A percentile compares a stretch with the other conserved stretches of the same genome.
phyloP scores from a whole-genome alignment of 2,113 vertebrate genomes.

The Scomber colias region DNA sequence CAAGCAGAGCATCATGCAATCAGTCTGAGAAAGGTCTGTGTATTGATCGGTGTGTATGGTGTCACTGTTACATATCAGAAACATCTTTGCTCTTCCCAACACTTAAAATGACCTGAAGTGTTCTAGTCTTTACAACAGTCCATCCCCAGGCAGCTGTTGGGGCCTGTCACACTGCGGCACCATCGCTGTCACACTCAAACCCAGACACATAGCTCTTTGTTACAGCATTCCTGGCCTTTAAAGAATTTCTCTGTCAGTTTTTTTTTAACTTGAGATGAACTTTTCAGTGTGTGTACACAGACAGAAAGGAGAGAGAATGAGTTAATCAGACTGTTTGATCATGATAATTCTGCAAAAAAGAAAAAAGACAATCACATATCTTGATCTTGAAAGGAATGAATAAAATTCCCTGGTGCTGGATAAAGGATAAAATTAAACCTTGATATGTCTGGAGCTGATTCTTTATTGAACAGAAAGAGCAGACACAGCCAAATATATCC shows the following conservation, averaged over 20 bases:
- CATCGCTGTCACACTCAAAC: conserved; percentile 25
- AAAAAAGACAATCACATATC: conserved; percentile 11
- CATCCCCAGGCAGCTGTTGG: conserved; percentile 35
- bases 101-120: conserved; percentile 46
- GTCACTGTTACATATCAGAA: conserved; percentile 74
- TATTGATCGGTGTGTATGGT: conserved; percentile 75
- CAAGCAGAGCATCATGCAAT: conserved; percentile 64
- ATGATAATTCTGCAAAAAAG: neutral
- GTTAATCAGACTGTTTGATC: conserved; percentile 45
- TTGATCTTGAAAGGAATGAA: conserved; percentile 47
- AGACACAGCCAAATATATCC: conserved; percentile 40
- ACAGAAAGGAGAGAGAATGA: conserved; percentile 6
- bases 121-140: conserved; percentile 52
- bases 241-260: conserved; percentile 41
- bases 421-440: conserved; percentile 53
- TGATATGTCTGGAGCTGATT: conserved; percentile 38
- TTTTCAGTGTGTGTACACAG: conserved; percentile 32
- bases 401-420: conserved; percentile 11
- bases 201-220: conserved; percentile 60
- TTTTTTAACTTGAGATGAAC: conserved; percentile 43
- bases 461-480: conserved; percentile 54
- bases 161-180: conserved; percentile 12
- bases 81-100: conserved; percentile 67
- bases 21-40: conserved; percentile 74
- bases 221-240: conserved; percentile 49